Base-by-base conservation (phyloP, 2,888 invertebrate genomes). In the Nyleta sp. region DNA sequence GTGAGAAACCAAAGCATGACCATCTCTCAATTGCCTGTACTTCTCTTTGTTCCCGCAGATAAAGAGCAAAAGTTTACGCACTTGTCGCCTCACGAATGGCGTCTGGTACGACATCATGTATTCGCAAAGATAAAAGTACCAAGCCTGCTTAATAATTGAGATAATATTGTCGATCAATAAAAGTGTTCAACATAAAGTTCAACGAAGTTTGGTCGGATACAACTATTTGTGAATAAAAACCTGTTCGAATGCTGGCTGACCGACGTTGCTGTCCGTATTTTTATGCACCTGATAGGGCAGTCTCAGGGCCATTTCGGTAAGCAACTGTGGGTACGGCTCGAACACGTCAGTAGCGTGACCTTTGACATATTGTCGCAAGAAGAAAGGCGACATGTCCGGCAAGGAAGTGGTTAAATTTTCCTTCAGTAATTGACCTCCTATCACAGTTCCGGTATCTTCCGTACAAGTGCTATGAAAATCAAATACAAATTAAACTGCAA, bases 341-440 rank as follows among this genome's bases (percentile, higher is more conserved):
- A 99, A 98, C 31, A 99, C 96, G 88, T 99, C 98, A 55, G 95
- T 94, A 0, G 96, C 95, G 90, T 98, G 97, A 59, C 96, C 93
- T 91, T 97, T 98, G 35, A 98, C 96, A 87, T 98, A 98, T 88
- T 97, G 97, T 81, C 95, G 94, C 60, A 96, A 93, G 92, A 99
- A 99, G 91, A 99, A 97, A 8, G 98, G 98, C 5, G 97, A 96
- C 96, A 98, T 97, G 88, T 99, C 98, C 0, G 98, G 98, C 48
- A 96, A 94, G 0, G 97, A 94, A 33, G 95, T 94, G 1, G 95
- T 94, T 11, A 95, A 94, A 83, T 95, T 95, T 40, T 96, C 95
- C 88, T 96, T 97, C 42, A 98, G 91, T 42, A 98, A 91, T 87
- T 93, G 95, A 40, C 95, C 95, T 17, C 92, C 93, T 0, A 94